These are phyloP conservation scores for Pseudomyrmex cubaensis DNA, from an alignment of 1,140 invertebrate genomes.

Conservation along the genomic window DNA sequence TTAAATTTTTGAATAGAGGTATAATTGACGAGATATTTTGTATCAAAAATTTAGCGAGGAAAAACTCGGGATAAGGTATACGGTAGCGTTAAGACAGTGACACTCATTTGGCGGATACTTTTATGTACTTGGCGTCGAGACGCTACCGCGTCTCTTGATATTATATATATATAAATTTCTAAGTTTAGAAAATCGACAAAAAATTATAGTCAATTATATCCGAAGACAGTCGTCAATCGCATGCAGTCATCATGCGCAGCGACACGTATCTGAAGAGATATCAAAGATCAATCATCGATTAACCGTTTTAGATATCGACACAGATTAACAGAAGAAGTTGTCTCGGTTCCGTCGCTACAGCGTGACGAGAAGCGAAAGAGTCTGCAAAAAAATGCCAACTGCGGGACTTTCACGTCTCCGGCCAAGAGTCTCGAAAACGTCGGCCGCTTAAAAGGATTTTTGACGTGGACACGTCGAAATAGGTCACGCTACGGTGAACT, in stretches of 20 bases:
- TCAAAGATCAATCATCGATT: background rate
- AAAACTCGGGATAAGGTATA: too few relatives aligned
- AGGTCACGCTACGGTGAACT: constrained; percentile 71
- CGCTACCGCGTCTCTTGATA: too few relatives aligned
- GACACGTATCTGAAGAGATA: background rate
- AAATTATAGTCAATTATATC: background rate
- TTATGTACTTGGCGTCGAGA: too few relatives aligned
- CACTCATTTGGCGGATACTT: too few relatives aligned
- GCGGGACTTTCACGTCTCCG: constrained; percentile 24
- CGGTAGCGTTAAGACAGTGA: too few relatives aligned
- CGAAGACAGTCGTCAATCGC: background rate
- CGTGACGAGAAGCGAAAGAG: background rate
- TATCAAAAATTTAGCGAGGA: too few relatives aligned
- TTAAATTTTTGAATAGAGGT: too few relatives aligned
- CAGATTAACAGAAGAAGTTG: background rate
- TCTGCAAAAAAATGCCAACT: background rate
- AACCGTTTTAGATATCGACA: constrained; percentile 19
- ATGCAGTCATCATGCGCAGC: too few relatives aligned
- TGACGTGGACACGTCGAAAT: constrained; percentile 21
- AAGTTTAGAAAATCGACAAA: too few relatives aligned
- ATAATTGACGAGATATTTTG: too few relatives aligned
- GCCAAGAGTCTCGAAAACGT: background rate
- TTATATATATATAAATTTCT: too few relatives aligned
- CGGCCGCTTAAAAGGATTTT: constrained; percentile 7
- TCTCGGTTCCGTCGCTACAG: background rate